phyloP scores from a whole-genome alignment of 2,797 vertebrate genomes.

The Sebastes steindachneri region DNA sequence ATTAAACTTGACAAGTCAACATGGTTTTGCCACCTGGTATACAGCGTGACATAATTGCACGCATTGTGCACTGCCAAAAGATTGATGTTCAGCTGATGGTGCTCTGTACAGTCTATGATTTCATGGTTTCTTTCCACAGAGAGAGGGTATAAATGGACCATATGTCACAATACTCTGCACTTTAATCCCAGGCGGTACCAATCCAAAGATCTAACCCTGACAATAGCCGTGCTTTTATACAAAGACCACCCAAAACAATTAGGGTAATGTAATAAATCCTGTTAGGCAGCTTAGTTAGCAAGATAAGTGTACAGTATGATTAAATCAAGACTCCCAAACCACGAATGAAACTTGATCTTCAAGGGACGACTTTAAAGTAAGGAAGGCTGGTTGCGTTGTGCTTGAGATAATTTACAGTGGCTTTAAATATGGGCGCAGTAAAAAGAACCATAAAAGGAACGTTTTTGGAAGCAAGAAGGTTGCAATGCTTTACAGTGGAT shows the following conservation, averaged over 20 bases:
- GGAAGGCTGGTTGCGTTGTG: conserved; percentile 23
- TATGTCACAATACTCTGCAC: conserved; percentile 62
- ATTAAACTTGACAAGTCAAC: conserved; percentile 62
- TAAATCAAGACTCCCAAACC: conserved; percentile 41
- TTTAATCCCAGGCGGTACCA: conserved; percentile 54
- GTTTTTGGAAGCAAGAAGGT: conserved; percentile 60
- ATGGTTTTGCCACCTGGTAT: conserved; percentile 51
- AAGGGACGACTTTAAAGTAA: conserved; percentile 34
- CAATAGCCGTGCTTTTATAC: conserved; percentile 32
- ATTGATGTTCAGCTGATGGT: background rate
- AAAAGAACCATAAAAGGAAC: conserved; percentile 78
- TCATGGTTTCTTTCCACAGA: conserved; percentile 24
- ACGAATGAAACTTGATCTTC: conserved; percentile 57
- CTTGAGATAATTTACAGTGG: conserved; percentile 68
- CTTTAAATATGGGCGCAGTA: conserved; percentile 65
- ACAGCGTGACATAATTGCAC: conserved; percentile 9
- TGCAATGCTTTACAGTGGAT: conserved; percentile 59
- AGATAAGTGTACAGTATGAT: conserved; percentile 42
- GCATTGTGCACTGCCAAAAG: conserved; percentile 4
- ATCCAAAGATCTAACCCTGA: conserved; percentile 45
- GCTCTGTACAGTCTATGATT: conserved; percentile 20
- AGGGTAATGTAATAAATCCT: conserved; percentile 74
- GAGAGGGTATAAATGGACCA: conserved; percentile 58
- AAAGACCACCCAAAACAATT: conserved; percentile 60
- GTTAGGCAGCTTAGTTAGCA: conserved; percentile 46